phyloP scores from a whole-genome alignment of 2,113 vertebrate genomes.

The Miniopterus natalensis region DNA sequence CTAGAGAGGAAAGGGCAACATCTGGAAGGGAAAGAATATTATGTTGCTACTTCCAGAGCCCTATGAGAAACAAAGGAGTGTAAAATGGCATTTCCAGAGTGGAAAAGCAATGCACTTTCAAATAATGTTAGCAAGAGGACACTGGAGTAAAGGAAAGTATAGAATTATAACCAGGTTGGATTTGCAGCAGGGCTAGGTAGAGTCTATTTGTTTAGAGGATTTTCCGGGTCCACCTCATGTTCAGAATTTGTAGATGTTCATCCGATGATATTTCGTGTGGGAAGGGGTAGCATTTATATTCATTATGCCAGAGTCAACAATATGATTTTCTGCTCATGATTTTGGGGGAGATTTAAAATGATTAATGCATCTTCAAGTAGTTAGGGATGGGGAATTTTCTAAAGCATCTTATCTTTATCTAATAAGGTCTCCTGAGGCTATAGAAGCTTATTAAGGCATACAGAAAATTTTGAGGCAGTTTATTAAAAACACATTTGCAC shows the following conservation, averaged over 20 bases:
- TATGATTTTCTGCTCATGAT: conserved; percentile 78
- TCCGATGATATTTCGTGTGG: conserved; percentile 78
- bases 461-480: conserved; percentile 78
- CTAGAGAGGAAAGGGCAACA: conserved; percentile 54
- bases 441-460: conserved; percentile 79
- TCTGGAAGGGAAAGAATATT: conserved; percentile 56
- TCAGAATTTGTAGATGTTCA: conserved; percentile 83
- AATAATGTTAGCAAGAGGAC: conserved; percentile 55
- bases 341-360: conserved; percentile 84
- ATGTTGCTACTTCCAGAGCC: conserved; percentile 10
- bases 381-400: conserved; percentile 82
- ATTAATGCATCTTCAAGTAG: conserved; percentile 84
- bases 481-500: conserved; percentile 83
- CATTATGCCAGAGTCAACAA: conserved; percentile 77
- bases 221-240: conserved; percentile 73
- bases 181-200: background rate
- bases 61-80: conserved; percentile 44
- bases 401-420: conserved; percentile 83
- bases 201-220: conserved; percentile 78
- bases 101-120: conserved; percentile 49
- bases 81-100: conserved; percentile 54
- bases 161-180: conserved; percentile 19
- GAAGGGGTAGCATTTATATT: conserved; percentile 83
- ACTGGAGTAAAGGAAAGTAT: background rate
- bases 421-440: conserved; percentile 84